Conservation (phyloP, 2,797 vertebrate genomes). For the Acestrorhynchus altus region DNA sequence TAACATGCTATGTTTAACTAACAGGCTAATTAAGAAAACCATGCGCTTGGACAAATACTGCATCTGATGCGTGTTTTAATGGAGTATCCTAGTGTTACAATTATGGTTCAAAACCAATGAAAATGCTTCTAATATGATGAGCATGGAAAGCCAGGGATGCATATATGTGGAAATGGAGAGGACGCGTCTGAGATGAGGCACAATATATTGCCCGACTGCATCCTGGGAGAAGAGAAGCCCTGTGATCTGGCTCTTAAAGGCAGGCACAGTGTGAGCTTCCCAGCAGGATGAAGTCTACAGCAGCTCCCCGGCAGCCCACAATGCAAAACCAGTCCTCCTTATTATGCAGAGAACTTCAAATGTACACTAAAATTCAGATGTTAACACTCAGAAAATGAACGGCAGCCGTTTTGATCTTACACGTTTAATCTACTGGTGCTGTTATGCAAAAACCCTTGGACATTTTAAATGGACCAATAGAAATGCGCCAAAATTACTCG, state of each 20-base stretch:
- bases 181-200: background rate
- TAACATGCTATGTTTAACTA: background rate
- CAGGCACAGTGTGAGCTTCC: conserved; percentile 1
- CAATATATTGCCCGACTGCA: conserved; percentile 3
- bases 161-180: background rate
- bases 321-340: background rate
- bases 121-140: background rate
- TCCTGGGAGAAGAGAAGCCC: conserved; percentile 15
- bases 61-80: background rate
- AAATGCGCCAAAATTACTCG: no score
- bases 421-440: no score
- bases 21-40: background rate
- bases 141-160: background rate
- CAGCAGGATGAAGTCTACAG: conserved; percentile 12
- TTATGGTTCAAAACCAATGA: background rate
- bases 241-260: conserved; percentile 25
- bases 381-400: background rate
- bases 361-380: background rate
- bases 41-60: background rate
- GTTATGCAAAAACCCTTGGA: no score
- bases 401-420: no score
- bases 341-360: background rate
- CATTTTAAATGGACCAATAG: no score
- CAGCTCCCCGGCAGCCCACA: background rate
- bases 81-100: background rate